Evolutionary conservation across 2,113 vertebrate species (phyloP).

Genomic region (Sinosuthora webbiana): DNA sequence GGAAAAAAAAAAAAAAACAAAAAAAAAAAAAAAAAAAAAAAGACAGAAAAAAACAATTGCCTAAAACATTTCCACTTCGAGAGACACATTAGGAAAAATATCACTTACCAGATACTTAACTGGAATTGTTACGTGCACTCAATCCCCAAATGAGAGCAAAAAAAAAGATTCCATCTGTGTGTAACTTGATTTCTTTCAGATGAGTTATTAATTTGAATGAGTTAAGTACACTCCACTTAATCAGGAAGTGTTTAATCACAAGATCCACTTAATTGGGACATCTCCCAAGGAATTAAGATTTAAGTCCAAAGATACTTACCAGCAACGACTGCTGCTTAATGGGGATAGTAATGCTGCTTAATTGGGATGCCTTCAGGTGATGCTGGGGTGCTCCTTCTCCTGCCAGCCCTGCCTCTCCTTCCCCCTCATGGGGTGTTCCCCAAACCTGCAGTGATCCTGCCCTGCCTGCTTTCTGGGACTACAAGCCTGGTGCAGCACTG

Average conservation of each 20-base stretch:
- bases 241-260: conserved; percentile 75
- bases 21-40: too few relatives aligned
- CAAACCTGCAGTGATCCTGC: background rate
- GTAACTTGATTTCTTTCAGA: conserved; percentile 73
- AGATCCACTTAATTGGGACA: conserved; percentile 75
- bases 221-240: conserved; percentile 75
- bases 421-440: background rate
- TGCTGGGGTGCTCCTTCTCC: background rate
- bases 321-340: conserved; percentile 63
- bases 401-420: background rate
- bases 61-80: conserved; percentile 57
- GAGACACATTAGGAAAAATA: conserved; percentile 54
- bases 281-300: conserved; percentile 73
- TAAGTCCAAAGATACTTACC: conserved; percentile 71
- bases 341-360: conserved; percentile 46
- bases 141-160: conserved; percentile 55
- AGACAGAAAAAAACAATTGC: background rate
- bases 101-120: conserved; percentile 67
- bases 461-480: background rate
- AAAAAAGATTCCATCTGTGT: conserved; percentile 65
- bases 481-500: rapidly evolving
- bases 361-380: conserved; percentile 58
- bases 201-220: conserved; percentile 76
- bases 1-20: rapidly evolving
- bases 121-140: conserved; percentile 60